Conservation (phyloP, 2,113 vertebrate genomes). For the Danio rerio region GRCz12tu NC_133195.1:41921501-41922000, state of each 20-base stretch:
- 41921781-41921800: not conserved
- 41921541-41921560: conserved; percentile 25
- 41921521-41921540: conserved; percentile 9
- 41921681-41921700: conserved; percentile 35
- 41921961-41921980: no score
- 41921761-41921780: not conserved
- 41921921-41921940: no score
- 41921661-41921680: not conserved
- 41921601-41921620: conserved; percentile 32
- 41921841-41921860: no score
- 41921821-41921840: no score
- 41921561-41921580: conserved; percentile 54
- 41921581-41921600: conserved; percentile 43
- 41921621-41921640: conserved; percentile 38
- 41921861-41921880: no score
- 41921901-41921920: no score
- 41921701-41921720: not conserved
- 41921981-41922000: no score
- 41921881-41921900: no score
- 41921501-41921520: not conserved
- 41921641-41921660: not conserved
- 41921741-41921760: conserved; percentile 4
- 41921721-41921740: not conserved
- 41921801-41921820: not conserved
- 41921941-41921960: no score